Evolutionary conservation across 2,113 vertebrate species (phyloP).

Genomic region (Ptilonorhynchus violaceus): DNA sequence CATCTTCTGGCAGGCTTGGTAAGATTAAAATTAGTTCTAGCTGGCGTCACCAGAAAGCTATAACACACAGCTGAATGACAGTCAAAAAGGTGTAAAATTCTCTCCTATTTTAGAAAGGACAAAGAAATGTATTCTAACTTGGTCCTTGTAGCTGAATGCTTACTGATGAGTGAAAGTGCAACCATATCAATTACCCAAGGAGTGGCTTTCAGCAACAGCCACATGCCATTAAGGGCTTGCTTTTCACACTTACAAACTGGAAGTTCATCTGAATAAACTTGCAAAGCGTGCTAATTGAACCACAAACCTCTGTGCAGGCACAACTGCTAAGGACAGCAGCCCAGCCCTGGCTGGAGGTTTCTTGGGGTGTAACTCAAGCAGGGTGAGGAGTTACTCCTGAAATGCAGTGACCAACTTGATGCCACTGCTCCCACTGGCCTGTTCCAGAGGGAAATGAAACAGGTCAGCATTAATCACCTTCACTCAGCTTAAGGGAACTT

Average conservation of each 20-base stretch:
- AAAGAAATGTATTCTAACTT: background rate
- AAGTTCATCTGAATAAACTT: background rate
- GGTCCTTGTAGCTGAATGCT: constrained; percentile 14
- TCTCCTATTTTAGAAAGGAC: constrained; percentile 12
- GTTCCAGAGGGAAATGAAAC: background rate
- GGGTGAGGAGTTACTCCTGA: background rate
- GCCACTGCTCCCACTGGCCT: background rate
- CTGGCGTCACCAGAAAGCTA: constrained; percentile 33
- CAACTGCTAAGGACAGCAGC: background rate
- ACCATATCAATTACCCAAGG: background rate
- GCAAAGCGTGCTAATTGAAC: background rate
- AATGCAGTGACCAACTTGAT: background rate
- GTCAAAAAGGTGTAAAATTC: constrained; percentile 52
- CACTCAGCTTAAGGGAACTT: background rate
- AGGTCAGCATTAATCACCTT: background rate
- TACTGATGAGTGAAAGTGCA: constrained; percentile 18
- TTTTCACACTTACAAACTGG: background rate
- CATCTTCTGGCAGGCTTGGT: constrained; percentile 1
- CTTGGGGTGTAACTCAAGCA: background rate
- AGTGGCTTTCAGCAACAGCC: background rate
- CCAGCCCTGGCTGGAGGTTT: background rate
- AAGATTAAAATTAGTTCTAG: constrained; percentile 53
- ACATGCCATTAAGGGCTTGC: background rate
- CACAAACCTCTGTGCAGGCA: background rate
- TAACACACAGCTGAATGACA: constrained; percentile 27